Percentiles rank a stretch among this genome's conserved stretches.
Evolutionary conservation across 1,140 invertebrate species (phyloP).

Genomic region (Macrostomum lignano): DNA sequence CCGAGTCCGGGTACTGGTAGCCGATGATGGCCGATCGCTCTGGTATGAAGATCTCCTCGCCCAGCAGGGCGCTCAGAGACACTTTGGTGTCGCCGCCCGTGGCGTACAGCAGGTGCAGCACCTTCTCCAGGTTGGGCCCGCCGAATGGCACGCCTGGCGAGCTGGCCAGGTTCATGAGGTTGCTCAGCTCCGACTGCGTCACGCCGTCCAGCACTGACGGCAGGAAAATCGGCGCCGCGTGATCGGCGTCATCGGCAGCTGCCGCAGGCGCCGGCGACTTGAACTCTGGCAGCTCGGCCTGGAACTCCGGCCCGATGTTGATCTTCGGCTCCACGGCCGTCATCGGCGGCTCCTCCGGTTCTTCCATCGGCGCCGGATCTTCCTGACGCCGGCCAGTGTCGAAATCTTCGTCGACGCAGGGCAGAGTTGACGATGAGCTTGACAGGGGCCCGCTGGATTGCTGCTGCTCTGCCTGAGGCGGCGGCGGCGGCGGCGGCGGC

Average conservation of each 20-base stretch:
- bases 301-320: constrained; percentile 61
- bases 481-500: neutral
- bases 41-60: no score
- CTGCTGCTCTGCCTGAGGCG: neutral
- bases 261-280: constrained; percentile 6
- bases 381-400: constrained; percentile 1
- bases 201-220: neutral
- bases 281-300: constrained; percentile 43
- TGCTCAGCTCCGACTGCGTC: neutral
- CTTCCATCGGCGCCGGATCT: constrained; percentile 6
- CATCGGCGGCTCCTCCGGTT: constrained; percentile 2
- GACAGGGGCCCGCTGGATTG: constrained; percentile 3
- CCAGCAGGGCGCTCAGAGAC: no score
- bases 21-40: no score
- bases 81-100: no score
- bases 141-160: constrained; percentile 59
- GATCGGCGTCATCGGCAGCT: neutral
- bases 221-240: neutral
- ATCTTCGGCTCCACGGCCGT: constrained; percentile 35
- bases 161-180: constrained; percentile 54
- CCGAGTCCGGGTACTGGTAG: no score
- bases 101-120: constrained; percentile 57
- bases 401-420: constrained; percentile 7
- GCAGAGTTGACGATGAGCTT: constrained; percentile 11
- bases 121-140: constrained; percentile 70